Conservation (phyloP, 2,797 vertebrate species). For the Phataginus tricuspis region DNA sequence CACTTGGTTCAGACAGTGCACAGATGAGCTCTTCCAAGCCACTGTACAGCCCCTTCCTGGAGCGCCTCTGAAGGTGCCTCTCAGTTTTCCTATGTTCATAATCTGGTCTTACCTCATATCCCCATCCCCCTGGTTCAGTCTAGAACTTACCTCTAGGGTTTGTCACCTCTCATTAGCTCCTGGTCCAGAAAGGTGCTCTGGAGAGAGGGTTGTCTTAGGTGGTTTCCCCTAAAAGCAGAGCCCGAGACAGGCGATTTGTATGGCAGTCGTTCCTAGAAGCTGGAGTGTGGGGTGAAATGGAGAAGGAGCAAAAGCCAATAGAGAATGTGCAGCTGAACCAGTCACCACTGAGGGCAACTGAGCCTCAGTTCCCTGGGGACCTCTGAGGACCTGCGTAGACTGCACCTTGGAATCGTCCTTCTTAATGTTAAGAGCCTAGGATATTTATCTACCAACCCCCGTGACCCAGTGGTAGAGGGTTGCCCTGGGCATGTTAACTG, state of each 20-base stretch:
- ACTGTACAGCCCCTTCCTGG: neutral
- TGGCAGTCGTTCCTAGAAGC: neutral
- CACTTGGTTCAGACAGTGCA: neutral
- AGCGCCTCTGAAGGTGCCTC: neutral
- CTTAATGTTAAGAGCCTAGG: neutral
- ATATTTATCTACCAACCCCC: neutral
- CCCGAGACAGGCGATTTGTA: neutral
- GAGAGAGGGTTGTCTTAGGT: neutral
- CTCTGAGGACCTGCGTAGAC: neutral
- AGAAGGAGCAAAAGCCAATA: neutral
- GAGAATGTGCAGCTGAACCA: neutral
- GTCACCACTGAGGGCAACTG: neutral
- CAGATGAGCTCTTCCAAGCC: neutral
- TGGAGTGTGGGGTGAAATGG: neutral
- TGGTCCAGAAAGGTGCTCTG: neutral
- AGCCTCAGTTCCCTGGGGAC: neutral
- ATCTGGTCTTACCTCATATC: neutral
- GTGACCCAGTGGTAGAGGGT: neutral
- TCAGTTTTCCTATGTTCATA: neutral
- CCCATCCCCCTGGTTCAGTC: neutral
- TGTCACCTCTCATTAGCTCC: neutral
- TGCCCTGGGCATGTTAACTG: neutral
- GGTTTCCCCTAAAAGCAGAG: neutral
- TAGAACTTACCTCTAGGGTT: neutral
- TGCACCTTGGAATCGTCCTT: neutral